Percentiles rank a stretch among this genome's conserved stretches.
These are phyloP conservation scores for Lucilia sericata DNA, from an alignment of 1,140 invertebrate species.

Conservation along the genomic window DNA sequence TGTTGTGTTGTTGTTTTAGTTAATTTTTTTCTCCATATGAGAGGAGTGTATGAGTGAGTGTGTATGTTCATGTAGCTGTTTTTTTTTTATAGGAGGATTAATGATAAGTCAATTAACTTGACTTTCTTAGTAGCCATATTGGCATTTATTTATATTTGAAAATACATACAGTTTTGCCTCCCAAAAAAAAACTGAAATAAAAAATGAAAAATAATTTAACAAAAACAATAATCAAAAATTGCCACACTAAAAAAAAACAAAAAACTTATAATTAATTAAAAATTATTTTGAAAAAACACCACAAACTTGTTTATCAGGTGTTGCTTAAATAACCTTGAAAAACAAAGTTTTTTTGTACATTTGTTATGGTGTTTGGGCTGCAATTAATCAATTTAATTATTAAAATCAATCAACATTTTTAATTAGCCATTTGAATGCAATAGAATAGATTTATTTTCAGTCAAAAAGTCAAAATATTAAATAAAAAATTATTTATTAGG, in stretches of 20 bases:
- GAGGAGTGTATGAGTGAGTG: not conserved
- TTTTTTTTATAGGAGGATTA: conserved; percentile 13
- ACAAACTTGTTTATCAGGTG: conserved; percentile 1
- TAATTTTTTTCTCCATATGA: not conserved
- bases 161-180: conserved; percentile 30
- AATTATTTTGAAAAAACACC: not conserved
- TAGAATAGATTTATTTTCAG: conserved; percentile 10
- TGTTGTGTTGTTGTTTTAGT: conserved; percentile 24
- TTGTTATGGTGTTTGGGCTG: not conserved
- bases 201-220: not conserved
- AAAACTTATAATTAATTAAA: not conserved
- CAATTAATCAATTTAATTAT: conserved; percentile 24
- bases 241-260: not conserved
- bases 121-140: conserved; percentile 41
- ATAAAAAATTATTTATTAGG: conserved; percentile 5
- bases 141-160: conserved; percentile 16
- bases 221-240: conserved; percentile 20
- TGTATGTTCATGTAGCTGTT: not conserved
- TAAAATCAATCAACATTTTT: conserved; percentile 3
- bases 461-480: not conserved
- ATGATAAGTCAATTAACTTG: conserved; percentile 43
- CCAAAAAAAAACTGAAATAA: not conserved
- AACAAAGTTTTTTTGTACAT: not conserved
- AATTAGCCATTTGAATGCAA: conserved; percentile 4
- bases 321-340: conserved; percentile 27